phyloP scores from a whole-genome alignment of 2,888 invertebrate genomes.

The Tryphoninae sp. region DNA sequence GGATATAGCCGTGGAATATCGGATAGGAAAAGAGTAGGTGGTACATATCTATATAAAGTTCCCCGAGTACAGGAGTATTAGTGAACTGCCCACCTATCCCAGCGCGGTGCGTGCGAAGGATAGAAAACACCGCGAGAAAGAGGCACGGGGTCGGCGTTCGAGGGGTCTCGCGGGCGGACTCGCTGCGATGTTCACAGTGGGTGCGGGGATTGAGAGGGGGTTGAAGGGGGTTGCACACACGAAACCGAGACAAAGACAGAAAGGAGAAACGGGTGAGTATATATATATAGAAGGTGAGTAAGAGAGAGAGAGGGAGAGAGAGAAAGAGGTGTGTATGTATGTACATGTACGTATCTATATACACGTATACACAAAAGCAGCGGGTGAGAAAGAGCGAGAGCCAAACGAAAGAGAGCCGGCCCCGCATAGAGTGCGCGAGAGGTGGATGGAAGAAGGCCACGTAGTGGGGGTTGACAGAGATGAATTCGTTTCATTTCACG shows the following conservation, averaged over 20 bases:
- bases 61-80: conserved; percentile 29
- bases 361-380: conserved; percentile 37
- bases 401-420: conserved; percentile 54
- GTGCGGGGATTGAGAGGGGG: conserved; percentile 45
- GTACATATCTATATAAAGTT: conserved; percentile 25
- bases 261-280: conserved; percentile 46
- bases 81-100: conserved; percentile 65
- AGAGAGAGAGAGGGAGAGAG: background rate
- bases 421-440: conserved; percentile 59
- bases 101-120: conserved; percentile 76
- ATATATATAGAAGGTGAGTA: background rate
- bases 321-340: background rate
- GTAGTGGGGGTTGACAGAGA: conserved; percentile 81
- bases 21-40: conserved; percentile 36
- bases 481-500: conserved; percentile 83
- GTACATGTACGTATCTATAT: background rate
- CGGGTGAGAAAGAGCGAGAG: conserved; percentile 63
- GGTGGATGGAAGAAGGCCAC: conserved; percentile 67
- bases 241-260: conserved; percentile 57
- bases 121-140: conserved; percentile 72
- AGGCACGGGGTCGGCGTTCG: conserved; percentile 48
- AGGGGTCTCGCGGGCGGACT: conserved; percentile 71
- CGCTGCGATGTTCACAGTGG: conserved; percentile 59
- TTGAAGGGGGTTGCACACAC: conserved; percentile 43
- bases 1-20: conserved; percentile 47